phyloP scores from a whole-genome alignment of 2,797 vertebrate species.

The Melanotaenia parkinsoni region DNA sequence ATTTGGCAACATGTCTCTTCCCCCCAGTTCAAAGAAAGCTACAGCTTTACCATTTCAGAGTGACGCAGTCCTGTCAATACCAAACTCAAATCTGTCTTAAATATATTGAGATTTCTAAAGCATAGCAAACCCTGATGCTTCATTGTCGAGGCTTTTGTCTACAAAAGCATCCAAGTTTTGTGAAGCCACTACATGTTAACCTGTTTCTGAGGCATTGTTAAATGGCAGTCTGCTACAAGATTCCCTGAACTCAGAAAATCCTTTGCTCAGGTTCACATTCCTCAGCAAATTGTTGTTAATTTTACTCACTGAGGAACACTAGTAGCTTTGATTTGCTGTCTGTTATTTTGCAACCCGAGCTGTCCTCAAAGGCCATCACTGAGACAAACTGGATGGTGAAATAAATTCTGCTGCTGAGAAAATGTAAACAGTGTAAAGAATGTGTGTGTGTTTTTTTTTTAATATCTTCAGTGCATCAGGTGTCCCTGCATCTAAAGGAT shows the following conservation, averaged over 20 bases:
- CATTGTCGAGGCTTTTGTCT: neutral
- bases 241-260: neutral
- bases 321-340: conserved; percentile 29
- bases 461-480: neutral
- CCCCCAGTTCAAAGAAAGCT: neutral
- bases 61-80: neutral
- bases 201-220: conserved; percentile 5
- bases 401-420: conserved; percentile 32
- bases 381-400: conserved; percentile 26
- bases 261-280: conserved; percentile 37
- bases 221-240: neutral
- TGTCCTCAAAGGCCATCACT: conserved; percentile 45
- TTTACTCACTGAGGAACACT: conserved; percentile 25
- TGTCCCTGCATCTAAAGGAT: neutral
- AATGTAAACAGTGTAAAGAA: conserved; percentile 4
- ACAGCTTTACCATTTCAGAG: neutral
- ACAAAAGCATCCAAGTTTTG: neutral
- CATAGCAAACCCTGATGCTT: conserved; percentile 8
- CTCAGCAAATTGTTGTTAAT: conserved; percentile 24
- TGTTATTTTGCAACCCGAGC: conserved; percentile 52
- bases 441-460: too few relatives aligned
- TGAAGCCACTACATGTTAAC: neutral
- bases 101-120: conserved; percentile 32
- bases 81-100: conserved; percentile 5
- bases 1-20: conserved; percentile 13